A percentile compares a stretch with the other conserved stretches of the same genome.
Evolutionary conservation across 2,113 vertebrate species (phyloP).

Genomic region (Periophthalmus modestus): DNA sequence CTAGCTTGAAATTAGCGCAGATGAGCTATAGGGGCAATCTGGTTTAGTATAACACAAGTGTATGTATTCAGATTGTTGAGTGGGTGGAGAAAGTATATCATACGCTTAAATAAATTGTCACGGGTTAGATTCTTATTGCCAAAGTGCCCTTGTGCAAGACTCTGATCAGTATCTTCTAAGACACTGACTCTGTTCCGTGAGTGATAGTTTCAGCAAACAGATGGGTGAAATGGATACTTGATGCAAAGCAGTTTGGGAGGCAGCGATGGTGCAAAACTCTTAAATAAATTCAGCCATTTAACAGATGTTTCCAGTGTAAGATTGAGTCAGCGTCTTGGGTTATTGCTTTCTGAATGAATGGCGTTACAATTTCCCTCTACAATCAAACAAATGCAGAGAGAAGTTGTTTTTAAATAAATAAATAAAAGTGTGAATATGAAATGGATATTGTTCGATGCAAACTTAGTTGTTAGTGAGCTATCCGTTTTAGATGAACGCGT

Average conservation of each 20-base stretch:
- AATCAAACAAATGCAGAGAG: background rate
- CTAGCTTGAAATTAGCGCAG: background rate
- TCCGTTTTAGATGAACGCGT: background rate
- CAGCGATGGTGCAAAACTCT: conserved; percentile 1
- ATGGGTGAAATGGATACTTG: conserved; percentile 4
- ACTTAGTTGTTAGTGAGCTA: background rate
- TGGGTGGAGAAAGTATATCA: background rate
- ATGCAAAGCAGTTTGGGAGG: conserved; percentile 2
- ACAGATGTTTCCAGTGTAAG: conserved; percentile 5
- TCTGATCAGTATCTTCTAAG: background rate
- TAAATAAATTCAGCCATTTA: conserved; percentile 9
- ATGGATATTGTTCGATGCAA: background rate
- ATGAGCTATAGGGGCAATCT: background rate
- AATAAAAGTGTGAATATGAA: background rate
- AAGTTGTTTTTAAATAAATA: conserved; percentile 1
- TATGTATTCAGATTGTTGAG: background rate
- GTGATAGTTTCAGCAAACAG: background rate
- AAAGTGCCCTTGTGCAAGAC: conserved; percentile 4
- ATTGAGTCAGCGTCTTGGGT: conserved; percentile 1
- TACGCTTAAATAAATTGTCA: background rate
- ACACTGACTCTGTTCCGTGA: background rate
- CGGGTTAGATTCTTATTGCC: background rate
- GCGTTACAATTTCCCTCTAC: background rate
- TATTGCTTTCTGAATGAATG: background rate
- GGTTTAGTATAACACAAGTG: background rate